These are phyloP conservation scores for Spea multiplicata DNA, from an alignment of 2,113 vertebrate genomes.

Conservation along the genomic window DNA sequence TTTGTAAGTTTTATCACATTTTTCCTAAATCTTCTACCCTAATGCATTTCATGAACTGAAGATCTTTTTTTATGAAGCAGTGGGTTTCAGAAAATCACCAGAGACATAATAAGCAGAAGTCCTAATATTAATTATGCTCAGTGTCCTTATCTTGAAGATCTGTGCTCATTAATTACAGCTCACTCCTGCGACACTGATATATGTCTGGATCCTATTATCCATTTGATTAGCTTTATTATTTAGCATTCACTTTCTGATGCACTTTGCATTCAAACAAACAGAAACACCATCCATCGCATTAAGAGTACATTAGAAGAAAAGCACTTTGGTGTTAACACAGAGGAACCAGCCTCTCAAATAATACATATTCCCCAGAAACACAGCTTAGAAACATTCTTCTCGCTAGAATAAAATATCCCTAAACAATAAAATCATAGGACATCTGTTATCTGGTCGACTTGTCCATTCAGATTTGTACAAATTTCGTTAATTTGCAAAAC, in stretches of 20 bases:
- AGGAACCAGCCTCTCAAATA: no score
- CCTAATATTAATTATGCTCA: slow-evolving; percentile 44
- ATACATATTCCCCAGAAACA: no score
- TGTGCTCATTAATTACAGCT: slow-evolving; percentile 47
- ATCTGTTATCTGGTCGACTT: no score
- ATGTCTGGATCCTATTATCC: slow-evolving; percentile 47
- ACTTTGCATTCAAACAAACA: slow-evolving; percentile 23
- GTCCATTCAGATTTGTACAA: no score
- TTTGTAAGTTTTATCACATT: no score
- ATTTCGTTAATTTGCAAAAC: no score
- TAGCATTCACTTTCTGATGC: slow-evolving; percentile 26
- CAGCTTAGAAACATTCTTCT: no score
- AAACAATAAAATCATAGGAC: no score
- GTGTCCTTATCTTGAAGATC: slow-evolving; percentile 34
- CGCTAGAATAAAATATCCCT: no score
- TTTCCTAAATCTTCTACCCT: neutral
- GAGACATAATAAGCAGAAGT: slow-evolving; percentile 44
- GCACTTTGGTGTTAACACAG: no score
- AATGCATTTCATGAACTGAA: neutral
- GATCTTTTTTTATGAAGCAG: slow-evolving; percentile 10
- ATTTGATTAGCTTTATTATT: slow-evolving; percentile 42
- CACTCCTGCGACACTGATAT: slow-evolving; percentile 35
- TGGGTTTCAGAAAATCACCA: slow-evolving; percentile 23
- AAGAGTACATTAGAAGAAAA: neutral
- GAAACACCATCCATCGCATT: neutral